A percentile compares a stretch with the other conserved stretches of the same genome.
These are phyloP conservation scores for Apostichopus japonicus DNA, from an alignment of 35 echinoderm and acorn worm genomes.

Conservation along the genomic window DNA sequence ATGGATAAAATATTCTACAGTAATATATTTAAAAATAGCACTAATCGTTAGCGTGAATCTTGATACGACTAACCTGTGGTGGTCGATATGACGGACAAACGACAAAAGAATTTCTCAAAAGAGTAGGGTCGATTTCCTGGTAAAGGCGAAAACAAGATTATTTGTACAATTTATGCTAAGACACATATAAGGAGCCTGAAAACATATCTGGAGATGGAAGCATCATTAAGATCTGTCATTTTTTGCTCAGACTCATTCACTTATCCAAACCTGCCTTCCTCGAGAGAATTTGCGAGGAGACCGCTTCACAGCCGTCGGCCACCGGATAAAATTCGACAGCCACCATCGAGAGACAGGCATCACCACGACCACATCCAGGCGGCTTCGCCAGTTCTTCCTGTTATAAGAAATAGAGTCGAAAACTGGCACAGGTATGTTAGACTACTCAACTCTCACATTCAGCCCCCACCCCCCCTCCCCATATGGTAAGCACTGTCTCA, in stretches of 20 bases:
- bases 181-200: not conserved
- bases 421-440: slow-evolving; percentile 28
- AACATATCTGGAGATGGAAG: too few relatives aligned
- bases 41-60: too few relatives aligned
- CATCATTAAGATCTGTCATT: not conserved
- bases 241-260: not conserved
- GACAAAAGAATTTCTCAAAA: too few relatives aligned
- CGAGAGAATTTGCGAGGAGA: not conserved
- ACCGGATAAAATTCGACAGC: not conserved
- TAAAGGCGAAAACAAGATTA: not conserved
- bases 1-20: too few relatives aligned
- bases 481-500: too few relatives aligned
- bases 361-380: not conserved
- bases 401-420: slow-evolving; percentile 6
- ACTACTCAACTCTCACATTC: too few relatives aligned
- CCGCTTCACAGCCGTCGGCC: not conserved
- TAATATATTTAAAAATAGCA: too few relatives aligned
- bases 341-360: not conserved
- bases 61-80: too few relatives aligned
- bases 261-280: not conserved
- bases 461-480: too few relatives aligned
- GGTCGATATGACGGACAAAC: too few relatives aligned
- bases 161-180: not conserved
- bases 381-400: not conserved
- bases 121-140: too few relatives aligned